phyloP scores from a whole-genome alignment of 1,140 invertebrate species.

The Scaptomyza hsui region DNA sequence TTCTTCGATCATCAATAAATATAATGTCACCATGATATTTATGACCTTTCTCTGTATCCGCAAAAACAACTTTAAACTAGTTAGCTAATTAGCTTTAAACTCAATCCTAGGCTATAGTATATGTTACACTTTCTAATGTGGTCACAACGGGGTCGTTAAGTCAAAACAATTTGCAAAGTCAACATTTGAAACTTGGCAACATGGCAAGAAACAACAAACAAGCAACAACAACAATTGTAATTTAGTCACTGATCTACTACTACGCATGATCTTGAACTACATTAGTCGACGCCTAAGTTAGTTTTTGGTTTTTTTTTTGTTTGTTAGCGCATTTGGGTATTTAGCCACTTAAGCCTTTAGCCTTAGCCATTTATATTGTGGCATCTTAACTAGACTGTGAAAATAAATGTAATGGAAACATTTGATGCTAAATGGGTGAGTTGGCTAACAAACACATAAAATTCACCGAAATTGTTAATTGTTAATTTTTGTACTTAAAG shows the following conservation, averaged over 20 bases:
- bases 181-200: constrained; percentile 48
- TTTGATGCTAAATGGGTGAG: constrained; percentile 24
- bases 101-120: not conserved
- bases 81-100: constrained; percentile 51
- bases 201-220: constrained; percentile 32
- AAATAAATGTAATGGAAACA: constrained; percentile 69
- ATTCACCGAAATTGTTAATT: constrained; percentile 27
- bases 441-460: constrained; percentile 39
- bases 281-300: constrained; percentile 33
- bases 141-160: constrained; percentile 45
- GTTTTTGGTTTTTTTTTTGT: constrained; percentile 23
- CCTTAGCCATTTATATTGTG: constrained; percentile 28
- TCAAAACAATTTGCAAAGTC: constrained; percentile 26
- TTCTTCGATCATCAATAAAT: too few species aligned
- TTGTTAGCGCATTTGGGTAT: constrained; percentile 10
- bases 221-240: constrained; percentile 6
- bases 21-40: not conserved
- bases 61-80: constrained; percentile 16
- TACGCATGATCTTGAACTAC: constrained; percentile 70
- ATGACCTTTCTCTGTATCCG: constrained; percentile 5
- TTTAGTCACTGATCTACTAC: constrained; percentile 17
- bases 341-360: not conserved
- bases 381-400: constrained; percentile 73
- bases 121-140: constrained; percentile 64
- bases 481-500: constrained; percentile 37